These are phyloP conservation scores for Nesoenas mayeri DNA, from an alignment of 2,113 vertebrate species.

Conservation along the genomic window DNA sequence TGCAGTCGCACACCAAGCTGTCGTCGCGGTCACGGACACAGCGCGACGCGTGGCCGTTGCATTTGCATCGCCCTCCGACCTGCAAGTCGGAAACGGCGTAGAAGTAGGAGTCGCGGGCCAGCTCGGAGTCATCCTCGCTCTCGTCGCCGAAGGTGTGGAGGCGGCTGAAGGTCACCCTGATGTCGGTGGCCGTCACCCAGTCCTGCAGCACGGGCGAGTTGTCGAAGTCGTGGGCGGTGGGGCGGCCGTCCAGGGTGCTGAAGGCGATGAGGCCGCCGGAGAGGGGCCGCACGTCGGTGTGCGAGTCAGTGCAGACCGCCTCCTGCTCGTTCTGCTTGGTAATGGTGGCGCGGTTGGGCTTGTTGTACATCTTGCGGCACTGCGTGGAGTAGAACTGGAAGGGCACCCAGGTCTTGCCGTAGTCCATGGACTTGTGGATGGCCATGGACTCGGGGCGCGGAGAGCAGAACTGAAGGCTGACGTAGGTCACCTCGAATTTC, in stretches of 20 bases:
- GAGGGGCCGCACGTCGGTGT: conserved; percentile 93
- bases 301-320: conserved; percentile 96
- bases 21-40: conserved; percentile 94
- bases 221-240: conserved; percentile 98
- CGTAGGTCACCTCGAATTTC: conserved; percentile 98
- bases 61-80: conserved; percentile 97
- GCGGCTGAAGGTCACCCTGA: conserved; percentile 91
- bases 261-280: conserved; percentile 96
- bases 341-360: conserved; percentile 89
- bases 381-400: conserved; percentile 98
- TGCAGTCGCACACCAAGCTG: conserved; percentile 93
- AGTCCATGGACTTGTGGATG: conserved; percentile 98
- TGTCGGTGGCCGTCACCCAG: conserved; percentile 99
- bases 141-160: conserved; percentile 94
- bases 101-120: conserved; percentile 94
- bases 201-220: conserved; percentile 98
- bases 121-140: conserved; percentile 94
- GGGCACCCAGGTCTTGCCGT: conserved; percentile 95
- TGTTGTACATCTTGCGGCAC: conserved; percentile 95
- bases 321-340: conserved; percentile 99
- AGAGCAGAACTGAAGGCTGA: conserved; percentile 98
- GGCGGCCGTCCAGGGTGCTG: conserved; percentile 97
- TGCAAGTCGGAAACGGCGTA: conserved; percentile 96
- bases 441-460: conserved; percentile 95
- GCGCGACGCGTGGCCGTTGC: conserved; percentile 95